A percentile compares a stretch with the other conserved stretches of the same genome.
Evolutionary conservation across 2,113 vertebrate genomes (phyloP).

Genomic region (Anthoscopus minutus): DNA sequence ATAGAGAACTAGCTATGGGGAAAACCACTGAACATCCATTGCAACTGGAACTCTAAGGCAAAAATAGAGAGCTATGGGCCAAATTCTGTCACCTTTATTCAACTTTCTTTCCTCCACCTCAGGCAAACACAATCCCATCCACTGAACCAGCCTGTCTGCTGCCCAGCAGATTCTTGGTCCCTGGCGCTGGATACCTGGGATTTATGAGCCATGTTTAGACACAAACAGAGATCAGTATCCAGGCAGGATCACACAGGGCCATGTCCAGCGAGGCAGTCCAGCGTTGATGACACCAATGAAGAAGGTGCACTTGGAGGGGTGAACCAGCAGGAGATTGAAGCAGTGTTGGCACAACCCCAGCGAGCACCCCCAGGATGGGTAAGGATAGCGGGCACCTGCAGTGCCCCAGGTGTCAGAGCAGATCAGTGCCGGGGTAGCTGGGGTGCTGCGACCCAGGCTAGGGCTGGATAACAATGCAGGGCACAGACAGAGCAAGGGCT

Average conservation of each 20-base stretch:
- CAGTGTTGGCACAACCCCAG: neutral
- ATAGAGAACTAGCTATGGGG: neutral
- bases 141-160: neutral
- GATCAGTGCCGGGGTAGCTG: neutral
- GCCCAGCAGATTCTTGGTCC: neutral
- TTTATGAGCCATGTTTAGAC: neutral
- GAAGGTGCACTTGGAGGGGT: neutral
- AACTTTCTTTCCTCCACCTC: neutral
- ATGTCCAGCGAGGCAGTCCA: neutral
- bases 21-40: neutral
- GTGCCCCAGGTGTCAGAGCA: neutral
- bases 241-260: neutral
- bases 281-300: neutral
- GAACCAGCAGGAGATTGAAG: neutral
- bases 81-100: neutral
- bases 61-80: neutral
- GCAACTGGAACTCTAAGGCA: neutral
- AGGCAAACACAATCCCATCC: neutral
- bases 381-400: neutral
- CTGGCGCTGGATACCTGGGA: neutral
- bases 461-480: constrained; percentile 20
- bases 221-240: neutral
- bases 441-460: neutral
- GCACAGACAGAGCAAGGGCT: constrained; percentile 21
- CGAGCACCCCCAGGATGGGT: neutral